A percentile compares a stretch with the other conserved stretches of the same genome.
These are phyloP conservation scores for Pristionchus entomophagus DNA, from an alignment of 2,888 invertebrate species.

Conservation along the genomic window DNA sequence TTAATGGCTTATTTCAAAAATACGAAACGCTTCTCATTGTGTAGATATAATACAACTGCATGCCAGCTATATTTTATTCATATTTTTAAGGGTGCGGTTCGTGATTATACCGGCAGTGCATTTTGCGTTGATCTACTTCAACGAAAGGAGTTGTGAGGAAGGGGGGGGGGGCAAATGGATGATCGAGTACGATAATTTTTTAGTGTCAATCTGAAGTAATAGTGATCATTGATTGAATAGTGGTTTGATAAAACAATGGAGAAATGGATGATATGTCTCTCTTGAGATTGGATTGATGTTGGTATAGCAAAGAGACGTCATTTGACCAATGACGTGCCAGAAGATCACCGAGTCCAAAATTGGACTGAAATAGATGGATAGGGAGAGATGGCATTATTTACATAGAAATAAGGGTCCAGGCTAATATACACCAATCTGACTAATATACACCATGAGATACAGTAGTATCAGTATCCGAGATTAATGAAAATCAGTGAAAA, in stretches of 20 bases:
- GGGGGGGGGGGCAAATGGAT: not conserved
- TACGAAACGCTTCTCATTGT: too few relatives aligned
- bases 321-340: not conserved
- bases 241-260: too few relatives aligned
- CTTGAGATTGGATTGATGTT: not conserved
- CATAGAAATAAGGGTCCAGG: constrained; percentile 35
- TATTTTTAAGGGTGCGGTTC: not conserved
- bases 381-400: not conserved
- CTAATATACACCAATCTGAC: constrained; percentile 1
- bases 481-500: too few relatives aligned
- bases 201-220: not conserved
- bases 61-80: constrained; percentile 18
- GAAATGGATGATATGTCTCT: not conserved
- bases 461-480: not conserved
- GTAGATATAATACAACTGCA: too few relatives aligned
- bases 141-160: not conserved
- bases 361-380: too few relatives aligned
- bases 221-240: not conserved
- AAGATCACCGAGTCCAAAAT: constrained; percentile 1
- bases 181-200: not conserved
- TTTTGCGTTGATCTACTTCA: not conserved
- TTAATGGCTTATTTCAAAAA: too few relatives aligned
- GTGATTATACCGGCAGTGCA: not conserved
- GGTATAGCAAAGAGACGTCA: not conserved
- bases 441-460: constrained; percentile 34